phyloP scores from a whole-genome alignment of 2,888 invertebrate species.

The Cataglyphis livida region DNA sequence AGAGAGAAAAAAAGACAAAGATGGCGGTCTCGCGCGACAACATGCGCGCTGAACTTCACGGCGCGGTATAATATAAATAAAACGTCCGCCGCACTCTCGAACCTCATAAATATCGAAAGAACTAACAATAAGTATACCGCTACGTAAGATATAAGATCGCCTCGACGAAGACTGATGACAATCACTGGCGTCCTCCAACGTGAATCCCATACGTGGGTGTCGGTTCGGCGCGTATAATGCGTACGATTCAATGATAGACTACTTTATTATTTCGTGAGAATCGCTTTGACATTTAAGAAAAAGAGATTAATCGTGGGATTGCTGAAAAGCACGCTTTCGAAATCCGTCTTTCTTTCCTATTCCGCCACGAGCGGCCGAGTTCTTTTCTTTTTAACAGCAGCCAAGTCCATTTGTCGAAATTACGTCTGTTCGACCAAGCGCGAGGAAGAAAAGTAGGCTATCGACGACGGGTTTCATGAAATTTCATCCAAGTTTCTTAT shows the following conservation, averaged over 20 bases:
- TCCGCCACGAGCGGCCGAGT: background rate
- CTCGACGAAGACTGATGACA: conserved; percentile 21
- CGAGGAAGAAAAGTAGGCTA: conserved; percentile 13
- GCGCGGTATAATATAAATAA: background rate
- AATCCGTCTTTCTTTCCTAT: background rate
- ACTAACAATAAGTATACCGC: conserved; percentile 19
- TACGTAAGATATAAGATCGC: conserved; percentile 24
- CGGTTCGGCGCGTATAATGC: background rate
- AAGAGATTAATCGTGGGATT: conserved; percentile 35
- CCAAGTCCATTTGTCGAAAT: conserved; percentile 36
- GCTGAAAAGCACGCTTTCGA: background rate
- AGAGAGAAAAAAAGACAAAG: conserved; percentile 18
- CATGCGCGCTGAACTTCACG: conserved; percentile 47
- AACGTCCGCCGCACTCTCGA: background rate
- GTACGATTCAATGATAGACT: conserved; percentile 12
- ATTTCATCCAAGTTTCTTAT: conserved; percentile 21
- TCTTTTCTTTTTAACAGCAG: background rate
- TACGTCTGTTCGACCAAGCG: conserved; percentile 15
- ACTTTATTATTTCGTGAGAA: background rate
- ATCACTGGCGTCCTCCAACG: background rate
- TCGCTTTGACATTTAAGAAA: conserved; percentile 16
- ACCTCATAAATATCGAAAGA: conserved; percentile 37
- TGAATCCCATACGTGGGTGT: background rate
- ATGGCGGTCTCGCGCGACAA: conserved; percentile 32
- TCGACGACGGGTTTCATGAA: background rate